Base-by-base conservation (phyloP, 53 echinoderm and acorn worm genomes). In the Arbacia lixula region DNA sequence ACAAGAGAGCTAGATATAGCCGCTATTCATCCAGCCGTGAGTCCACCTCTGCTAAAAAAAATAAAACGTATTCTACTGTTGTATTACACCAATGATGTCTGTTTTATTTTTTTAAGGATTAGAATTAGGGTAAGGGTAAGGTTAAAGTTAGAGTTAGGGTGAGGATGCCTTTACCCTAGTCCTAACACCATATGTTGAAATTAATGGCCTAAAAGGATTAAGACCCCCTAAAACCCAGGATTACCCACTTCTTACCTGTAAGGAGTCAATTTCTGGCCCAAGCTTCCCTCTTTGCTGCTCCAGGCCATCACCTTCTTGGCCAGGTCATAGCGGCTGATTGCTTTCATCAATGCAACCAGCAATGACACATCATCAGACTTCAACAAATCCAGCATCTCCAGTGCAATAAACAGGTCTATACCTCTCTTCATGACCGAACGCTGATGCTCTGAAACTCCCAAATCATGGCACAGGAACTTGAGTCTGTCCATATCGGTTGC, bases 401-500 rank as follows among this genome's bases (percentile, higher is more conserved):
- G 60, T 19, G 57, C 79, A 3, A 60, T 43, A 60, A 78, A 78
- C 16, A 91, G 52, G 64, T 87, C 64, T 25, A 68, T 76, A 25
- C 87, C 91, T 3, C 87, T 66, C 8, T 21, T 55, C 25, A 91
- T 69, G 17, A 24, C 31, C 28, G 87, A 74, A 72, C 75, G 54
- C 53, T 87, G 73, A 50, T 69, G 49, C 57, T 66, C 53, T 14
- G 92, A 39, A 25, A 88, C 72, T 30, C 78, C 88, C 31, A 92
- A 20, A 53, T 92, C 92, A 36, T 53, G 79, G 39, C 82, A 77
- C 21, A 92, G 56, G 34, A 85, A 92, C 61, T 54, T 71, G 26
- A 92, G 72, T 22, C 85, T 88, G 25, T 89, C 76, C 53, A 89
- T 80, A 20, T 92, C 92, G 38, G 60, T 43, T 4, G 68, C 62